Percentiles rank a stretch among this genome's conserved stretches.
Conservation (phyloP, 2,113 vertebrate genomes). For the Mormyrus lacerda region DNA sequence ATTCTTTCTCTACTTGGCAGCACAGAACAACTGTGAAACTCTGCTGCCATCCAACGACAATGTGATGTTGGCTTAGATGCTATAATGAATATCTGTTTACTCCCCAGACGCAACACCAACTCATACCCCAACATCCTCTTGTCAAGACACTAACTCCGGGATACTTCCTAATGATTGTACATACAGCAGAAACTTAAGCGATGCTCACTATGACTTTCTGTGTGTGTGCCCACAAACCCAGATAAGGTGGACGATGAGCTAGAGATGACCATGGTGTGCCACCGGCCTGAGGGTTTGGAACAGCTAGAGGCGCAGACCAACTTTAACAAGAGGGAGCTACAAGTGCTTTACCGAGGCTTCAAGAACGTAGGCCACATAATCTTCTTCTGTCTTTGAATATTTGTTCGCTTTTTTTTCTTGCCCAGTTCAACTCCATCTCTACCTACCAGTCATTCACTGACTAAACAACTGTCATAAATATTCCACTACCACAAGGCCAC, state of each 20-base stretch:
- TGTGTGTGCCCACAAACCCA: conserved; percentile 34
- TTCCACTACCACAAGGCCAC: not conserved
- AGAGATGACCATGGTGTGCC: conserved; percentile 89
- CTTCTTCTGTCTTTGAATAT: not conserved
- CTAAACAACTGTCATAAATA: not conserved
- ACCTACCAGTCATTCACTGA: not conserved
- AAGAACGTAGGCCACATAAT: conserved; percentile 70
- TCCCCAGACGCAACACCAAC: conserved; percentile 9
- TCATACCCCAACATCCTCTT: not conserved
- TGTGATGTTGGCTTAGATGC: not conserved
- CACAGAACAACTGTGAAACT: not conserved
- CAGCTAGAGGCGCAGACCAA: conserved; percentile 93
- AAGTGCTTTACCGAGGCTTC: conserved; percentile 95
- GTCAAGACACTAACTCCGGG: not conserved
- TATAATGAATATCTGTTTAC: not conserved
- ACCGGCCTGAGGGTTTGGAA: conserved; percentile 88
- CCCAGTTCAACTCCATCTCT: not conserved
- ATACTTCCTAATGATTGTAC: not conserved
- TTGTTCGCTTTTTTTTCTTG: not conserved
- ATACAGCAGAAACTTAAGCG: not conserved
- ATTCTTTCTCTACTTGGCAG: not conserved
- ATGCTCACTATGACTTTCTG: not conserved
- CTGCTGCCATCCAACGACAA: not conserved
- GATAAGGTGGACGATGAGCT: conserved; percentile 92
- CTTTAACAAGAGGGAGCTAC: conserved; percentile 91